Evolutionary conservation across 2,888 invertebrate species (phyloP).

Genomic region (Spodoptera littoralis): DNA sequence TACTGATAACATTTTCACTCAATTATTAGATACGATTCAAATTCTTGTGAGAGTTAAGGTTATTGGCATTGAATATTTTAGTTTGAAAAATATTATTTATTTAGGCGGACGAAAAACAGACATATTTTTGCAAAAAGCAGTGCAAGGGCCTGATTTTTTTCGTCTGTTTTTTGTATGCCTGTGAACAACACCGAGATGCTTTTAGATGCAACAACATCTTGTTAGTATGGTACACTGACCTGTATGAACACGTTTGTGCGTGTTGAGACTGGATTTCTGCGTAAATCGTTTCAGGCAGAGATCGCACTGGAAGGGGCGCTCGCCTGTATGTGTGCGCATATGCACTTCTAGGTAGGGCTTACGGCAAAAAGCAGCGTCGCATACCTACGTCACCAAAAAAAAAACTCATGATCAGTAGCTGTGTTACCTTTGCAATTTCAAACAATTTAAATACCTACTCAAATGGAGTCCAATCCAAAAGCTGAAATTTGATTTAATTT

Average conservation of each 20-base stretch:
- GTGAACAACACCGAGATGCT: slow-evolving; percentile 49
- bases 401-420: too few species aligned
- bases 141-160: background rate
- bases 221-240: slow-evolving; percentile 74
- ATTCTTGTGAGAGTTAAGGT: slow-evolving; percentile 25
- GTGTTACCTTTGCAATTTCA: too few species aligned
- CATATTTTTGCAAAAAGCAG: background rate
- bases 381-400: slow-evolving; percentile 78
- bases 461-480: too few species aligned
- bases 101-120: slow-evolving; percentile 53
- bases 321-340: slow-evolving; percentile 94
- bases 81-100: slow-evolving; percentile 61
- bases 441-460: too few species aligned
- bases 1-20: slow-evolving; percentile 22
- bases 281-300: slow-evolving; percentile 93
- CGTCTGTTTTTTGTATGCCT: slow-evolving; percentile 53
- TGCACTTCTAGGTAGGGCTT: slow-evolving; percentile 95
- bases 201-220: slow-evolving; percentile 38
- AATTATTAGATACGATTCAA: slow-evolving; percentile 24
- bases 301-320: slow-evolving; percentile 93
- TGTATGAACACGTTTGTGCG: slow-evolving; percentile 94
- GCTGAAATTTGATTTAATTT: too few species aligned
- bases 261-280: slow-evolving; percentile 94
- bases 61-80: slow-evolving; percentile 38
- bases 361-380: slow-evolving; percentile 94